These are phyloP conservation scores for Macrocentrus cingulum DNA, from an alignment of 1,140 invertebrate species.

Conservation along the genomic window DNA sequence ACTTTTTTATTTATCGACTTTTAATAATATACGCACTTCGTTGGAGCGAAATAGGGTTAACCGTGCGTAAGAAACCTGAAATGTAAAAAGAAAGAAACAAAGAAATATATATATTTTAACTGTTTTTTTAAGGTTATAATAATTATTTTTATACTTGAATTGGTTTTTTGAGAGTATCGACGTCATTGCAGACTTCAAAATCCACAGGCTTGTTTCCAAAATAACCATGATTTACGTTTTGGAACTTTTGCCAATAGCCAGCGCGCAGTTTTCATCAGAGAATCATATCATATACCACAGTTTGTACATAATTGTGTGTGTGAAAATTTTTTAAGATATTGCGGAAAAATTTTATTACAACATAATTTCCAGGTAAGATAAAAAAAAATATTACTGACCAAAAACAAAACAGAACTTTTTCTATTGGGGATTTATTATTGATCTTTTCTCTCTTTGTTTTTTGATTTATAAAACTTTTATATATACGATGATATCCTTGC, in stretches of 20 bases:
- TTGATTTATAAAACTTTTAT: too few relatives aligned
- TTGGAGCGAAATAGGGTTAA: constrained; percentile 25
- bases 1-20: not conserved
- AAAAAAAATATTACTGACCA: too few relatives aligned
- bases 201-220: constrained; percentile 23
- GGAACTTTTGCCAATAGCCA: constrained; percentile 29
- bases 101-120: too few relatives aligned
- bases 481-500: constrained; percentile 8
- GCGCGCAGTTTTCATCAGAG: constrained; percentile 13
- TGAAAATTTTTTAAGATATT: too few relatives aligned
- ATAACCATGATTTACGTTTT: constrained; percentile 26
- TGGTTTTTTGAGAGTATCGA: not conserved
- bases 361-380: not conserved
- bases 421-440: not conserved
- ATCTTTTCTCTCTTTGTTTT: too few relatives aligned
- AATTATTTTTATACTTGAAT: too few relatives aligned
- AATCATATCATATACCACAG: too few relatives aligned
- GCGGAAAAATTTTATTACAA: not conserved
- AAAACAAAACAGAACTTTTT: too few relatives aligned
- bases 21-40: constrained; percentile 22
- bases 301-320: too few relatives aligned
- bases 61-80: constrained; percentile 24
- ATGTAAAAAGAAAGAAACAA: constrained; percentile 12
- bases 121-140: not conserved
- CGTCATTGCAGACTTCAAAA: constrained; percentile 15